Conservation (phyloP, 1,140 invertebrate genomes). For the Heliothis subflexa region DNA sequence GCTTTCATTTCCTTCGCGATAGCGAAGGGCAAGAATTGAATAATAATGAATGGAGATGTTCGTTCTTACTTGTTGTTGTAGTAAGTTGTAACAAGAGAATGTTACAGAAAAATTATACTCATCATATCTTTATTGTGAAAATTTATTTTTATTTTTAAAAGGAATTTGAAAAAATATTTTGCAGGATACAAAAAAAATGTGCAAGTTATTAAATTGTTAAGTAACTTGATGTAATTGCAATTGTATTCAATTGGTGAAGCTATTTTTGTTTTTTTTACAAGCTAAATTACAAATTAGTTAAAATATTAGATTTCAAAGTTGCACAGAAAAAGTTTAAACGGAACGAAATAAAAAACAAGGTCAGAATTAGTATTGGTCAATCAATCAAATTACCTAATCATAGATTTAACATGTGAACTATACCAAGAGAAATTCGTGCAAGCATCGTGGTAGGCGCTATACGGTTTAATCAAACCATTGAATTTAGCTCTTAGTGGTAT, state of each 20-base stretch:
- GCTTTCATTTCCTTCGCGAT: constrained; percentile 56
- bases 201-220: background rate
- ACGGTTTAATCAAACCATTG: background rate
- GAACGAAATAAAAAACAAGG: no score
- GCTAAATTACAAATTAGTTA: background rate
- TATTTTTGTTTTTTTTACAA: no score
- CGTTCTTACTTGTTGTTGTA: background rate
- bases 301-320: background rate
- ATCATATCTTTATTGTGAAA: no score
- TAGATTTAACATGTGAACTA: no score
- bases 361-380: no score
- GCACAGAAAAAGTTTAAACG: no score
- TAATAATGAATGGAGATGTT: background rate
- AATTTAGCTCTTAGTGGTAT: background rate
- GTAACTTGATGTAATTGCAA: background rate
- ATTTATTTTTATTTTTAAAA: background rate
- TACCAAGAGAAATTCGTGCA: no score
- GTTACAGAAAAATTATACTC: no score
- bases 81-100: background rate
- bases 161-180: background rate
- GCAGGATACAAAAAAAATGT: no score
- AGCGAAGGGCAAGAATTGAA: background rate
- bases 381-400: no score
- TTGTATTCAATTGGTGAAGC: no score
- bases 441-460: background rate